A percentile compares a stretch with the other conserved stretches of the same genome.
phyloP scores from a whole-genome alignment of 2,797 vertebrate genomes.

The Thamnophis elegans region DNA sequence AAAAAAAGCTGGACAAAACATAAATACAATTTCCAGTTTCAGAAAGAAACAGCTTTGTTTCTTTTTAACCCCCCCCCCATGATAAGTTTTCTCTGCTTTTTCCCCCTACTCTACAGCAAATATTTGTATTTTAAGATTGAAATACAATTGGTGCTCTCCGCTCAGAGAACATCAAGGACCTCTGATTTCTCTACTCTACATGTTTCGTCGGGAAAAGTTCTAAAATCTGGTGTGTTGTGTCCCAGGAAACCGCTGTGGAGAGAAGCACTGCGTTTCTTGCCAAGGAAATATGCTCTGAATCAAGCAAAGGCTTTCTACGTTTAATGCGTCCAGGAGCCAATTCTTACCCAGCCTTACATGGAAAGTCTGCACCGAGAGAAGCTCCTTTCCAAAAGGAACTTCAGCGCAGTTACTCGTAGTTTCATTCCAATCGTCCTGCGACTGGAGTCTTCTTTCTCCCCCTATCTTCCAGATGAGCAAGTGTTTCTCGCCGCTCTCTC shows the following conservation, averaged over 20 bases:
- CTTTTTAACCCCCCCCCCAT: background rate
- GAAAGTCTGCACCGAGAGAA: background rate
- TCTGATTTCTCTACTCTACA: background rate
- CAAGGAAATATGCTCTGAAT: background rate
- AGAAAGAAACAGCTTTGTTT: background rate
- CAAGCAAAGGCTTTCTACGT: background rate
- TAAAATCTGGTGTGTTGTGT: background rate
- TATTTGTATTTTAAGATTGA: background rate
- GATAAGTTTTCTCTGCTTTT: background rate
- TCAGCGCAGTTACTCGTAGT: background rate
- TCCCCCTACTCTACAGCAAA: background rate
- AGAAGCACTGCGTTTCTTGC: slow-evolving; percentile 13
- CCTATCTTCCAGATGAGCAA: background rate
- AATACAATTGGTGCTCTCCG: too few species aligned
- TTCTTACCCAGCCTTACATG: background rate
- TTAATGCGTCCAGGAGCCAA: background rate
- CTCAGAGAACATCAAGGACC: background rate
- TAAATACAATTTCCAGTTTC: background rate
- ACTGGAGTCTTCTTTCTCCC: background rate
- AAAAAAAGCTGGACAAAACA: background rate
- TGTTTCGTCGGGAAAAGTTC: slow-evolving; percentile 12
- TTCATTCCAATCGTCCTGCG: background rate
- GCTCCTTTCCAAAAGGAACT: background rate
- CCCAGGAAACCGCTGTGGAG: background rate
- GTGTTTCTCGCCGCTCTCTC: background rate